Base-by-base conservation (phyloP, 1,140 invertebrate species). In the Philaenus spumarius region DNA sequence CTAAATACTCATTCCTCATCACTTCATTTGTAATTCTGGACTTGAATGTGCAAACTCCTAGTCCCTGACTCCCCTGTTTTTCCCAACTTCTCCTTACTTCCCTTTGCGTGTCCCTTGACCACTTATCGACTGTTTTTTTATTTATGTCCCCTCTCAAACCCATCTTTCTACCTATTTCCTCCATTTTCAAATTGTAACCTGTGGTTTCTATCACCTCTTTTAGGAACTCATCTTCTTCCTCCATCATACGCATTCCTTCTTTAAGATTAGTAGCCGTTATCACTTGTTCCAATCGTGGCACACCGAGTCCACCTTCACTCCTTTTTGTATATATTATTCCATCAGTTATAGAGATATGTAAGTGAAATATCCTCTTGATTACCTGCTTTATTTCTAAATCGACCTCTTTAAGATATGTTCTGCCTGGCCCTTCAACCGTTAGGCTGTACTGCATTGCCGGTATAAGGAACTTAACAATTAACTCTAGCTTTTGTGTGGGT, bases 221-320 rank as follows among this genome's bases (percentile, higher is more conserved):
- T n/a, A 34, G 48, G 12, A 51, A 15, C 3, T 24, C 24, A 17
- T 51, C 48, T 34, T 34, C 24, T 34, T 15, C 20, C 7, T 2
- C 4, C 23, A 51, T 24, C 23, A 51, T n/a, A 3, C 24, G 9
- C 23, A 17, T 17, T 6, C 3, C 48, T 30, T 30, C 26, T 6
- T 34, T 3, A 4, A 34, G 24, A 2, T 34, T 34, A n/a, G 7
- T 7, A 7, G 37, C 17, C 23, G 24, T 37, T 37, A 26, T 20
- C 22, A 43, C 20, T 5, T 12, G n/a, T 9, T 35, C 17, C n/a
- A 58, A 19, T 17, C 35, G 43, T 5, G 55, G 55, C 7, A 58
- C 19, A 1, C 60, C 60, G 14, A 61, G 26, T 2, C 60, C 60
- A 9, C 60, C 60, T n/a, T 58, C 55, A 9, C 23, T 51, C 46